Base-by-base conservation (phyloP, 2,113 vertebrate genomes). In the Leptosomus discolor region DNA sequence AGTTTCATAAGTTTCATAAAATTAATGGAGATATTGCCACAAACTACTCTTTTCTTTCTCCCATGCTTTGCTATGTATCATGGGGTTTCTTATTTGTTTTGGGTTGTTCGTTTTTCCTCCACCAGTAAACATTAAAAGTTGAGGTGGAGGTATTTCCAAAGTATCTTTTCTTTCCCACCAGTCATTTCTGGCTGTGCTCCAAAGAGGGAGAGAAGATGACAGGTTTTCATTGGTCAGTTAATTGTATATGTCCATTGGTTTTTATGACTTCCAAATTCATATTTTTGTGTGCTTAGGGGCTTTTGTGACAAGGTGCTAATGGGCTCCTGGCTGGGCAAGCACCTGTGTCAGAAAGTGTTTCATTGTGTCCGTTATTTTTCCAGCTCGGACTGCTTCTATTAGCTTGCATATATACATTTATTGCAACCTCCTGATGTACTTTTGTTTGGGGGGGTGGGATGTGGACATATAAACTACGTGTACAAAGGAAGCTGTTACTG, bases 231-330 rank as follows among this genome's bases (percentile, higher is more conserved):
- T 94, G 97, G 92, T 93, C 78, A 67, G 90, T 94, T 70, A 51
- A 63, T 73, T 76, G 68, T 74, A 39, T 80, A 5, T 81, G 64
- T 80, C 80, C 91, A 76, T 91, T 94, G 90, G 15, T 83, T 87
- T 96, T 94, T 87, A 78, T 82, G 61, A 74, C 90, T 97, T 95
- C 67, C 88, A 92, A 94, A 90, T 91, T 95, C 91, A 68, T 91
- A 70, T 96, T 96, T 90, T 67, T 80, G 53, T 85, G 79, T 84
- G 79, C 92, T 95, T 65, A 61, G 96, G 87, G 91, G 67, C 26
- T 81, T 76, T 88, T 79, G 61, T 97, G 97, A 97, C 96, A 97
- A 91, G 92, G 94, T 97, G 98, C 85, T 97, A 97, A 97, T 96
- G 94, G 94, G 77, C 95, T 97, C 82, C 85, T 93, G 60, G 96